Evolutionary conservation across 2,113 vertebrate genomes (phyloP), one percentile per base, ranked within the genome.

Genomic region (Tenrec ecaudatus): DNA sequence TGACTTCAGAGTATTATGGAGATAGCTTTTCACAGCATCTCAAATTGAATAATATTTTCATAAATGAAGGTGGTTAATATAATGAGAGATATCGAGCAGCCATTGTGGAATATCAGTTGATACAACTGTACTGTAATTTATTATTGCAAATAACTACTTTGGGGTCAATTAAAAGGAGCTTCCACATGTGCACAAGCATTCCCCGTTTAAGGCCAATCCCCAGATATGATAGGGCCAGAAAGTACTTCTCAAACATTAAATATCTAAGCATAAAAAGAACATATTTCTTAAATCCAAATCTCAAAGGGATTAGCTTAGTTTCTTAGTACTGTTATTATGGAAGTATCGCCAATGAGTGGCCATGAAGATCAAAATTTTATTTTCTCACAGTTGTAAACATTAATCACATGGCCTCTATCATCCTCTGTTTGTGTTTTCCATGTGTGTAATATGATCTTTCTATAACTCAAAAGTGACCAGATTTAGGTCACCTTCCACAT

Each of bases 201-300:
- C 17, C 19, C 47, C 84, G 1, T 83, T 12, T 82, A 83, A n/a
- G 36, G 57, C 1, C 29, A 75, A 22, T 71, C 23, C 73, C 36
- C 20, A 71, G 11, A 76, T 33, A 78, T 23, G 7, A 62, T 62
- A 62, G 33, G 76, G 9, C 10, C n/a, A 92, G n/a, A 86, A 36
- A 79, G 20, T 76, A 89, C 43, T 82, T 88, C 90, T 75, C 84
- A 92, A 93, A 66, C 15, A 90, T 85, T 82, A 79, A 22, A 58
- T 82, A 38, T 0, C 40, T 38, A 76, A 88, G 79, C 10, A 73
- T 87, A 14, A 25, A 89, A 53, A 71, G 93, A 22, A 64, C 43
- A 68, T 68, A 76, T n/a, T 81, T 85, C 93, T 82, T 53, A 58
- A 86, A 36, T 17, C 83, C 36, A 90, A 88, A 71, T 8, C 8